Evolutionary conservation across 2,797 vertebrate species (phyloP), one percentile per base, ranked within the genome.

Genomic region (Coranthus polyacanthus): DNA sequence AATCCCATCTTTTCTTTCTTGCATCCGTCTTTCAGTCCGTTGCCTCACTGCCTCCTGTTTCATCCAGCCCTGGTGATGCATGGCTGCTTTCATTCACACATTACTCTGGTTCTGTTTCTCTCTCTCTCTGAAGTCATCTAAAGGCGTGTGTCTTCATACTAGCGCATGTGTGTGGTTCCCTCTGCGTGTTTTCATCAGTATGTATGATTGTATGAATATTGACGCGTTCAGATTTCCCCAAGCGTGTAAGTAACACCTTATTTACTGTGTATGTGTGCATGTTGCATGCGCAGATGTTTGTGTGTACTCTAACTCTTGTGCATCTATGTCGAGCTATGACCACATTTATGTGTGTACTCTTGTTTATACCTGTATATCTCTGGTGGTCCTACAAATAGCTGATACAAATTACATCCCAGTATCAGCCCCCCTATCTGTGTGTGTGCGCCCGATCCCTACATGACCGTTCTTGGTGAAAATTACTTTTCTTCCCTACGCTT

Each of bases 391-490:
- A 63, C 55, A 82, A 66, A 86, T 75, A 78, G 68, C 60, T 62
- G 61, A 80, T 59, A 79, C 67, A 85, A 81, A 84, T 74, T 44
- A 68, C 70, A 82, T 68, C 64, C 51, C 54, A 63, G 50, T 34
- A 50, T 63, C 64, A 50, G 58, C 36, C 52, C 20, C 75, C 15
- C 73, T 41, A 26, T 36, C 44, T 15, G n/a, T 22, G 43, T 52
- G 39, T 50, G 38, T 53, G 39, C 12, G 24, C 10, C 5, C 37
- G 51, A 51, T 73, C 62, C 57, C 63, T 52, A 37, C 53, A 56
- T 79, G 75, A 81, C 74, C 79, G 71, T 77, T 78, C 75, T 70
- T 45, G 32, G 87, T 84, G 86, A 89, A 90, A 90, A 92, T 90
- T 68, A 86, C 81, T 90, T 92, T 91, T 87, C 74, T 72, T 79